Base-by-base conservation (phyloP, 1,140 invertebrate species). In the Acromyrmex heyeri region DNA sequence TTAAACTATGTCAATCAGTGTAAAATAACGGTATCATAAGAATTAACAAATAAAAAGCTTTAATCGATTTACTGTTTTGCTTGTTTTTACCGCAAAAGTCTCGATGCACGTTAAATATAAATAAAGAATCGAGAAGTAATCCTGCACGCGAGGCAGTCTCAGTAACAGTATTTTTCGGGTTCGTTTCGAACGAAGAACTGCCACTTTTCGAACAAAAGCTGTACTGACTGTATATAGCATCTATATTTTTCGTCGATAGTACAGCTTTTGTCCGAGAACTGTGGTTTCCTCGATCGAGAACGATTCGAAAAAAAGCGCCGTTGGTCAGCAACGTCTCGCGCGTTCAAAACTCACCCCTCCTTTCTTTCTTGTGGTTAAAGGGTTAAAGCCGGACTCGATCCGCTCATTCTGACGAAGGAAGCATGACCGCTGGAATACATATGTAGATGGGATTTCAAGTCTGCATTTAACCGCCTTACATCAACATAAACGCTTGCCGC, bases 381-480 rank as follows among this genome's bases (percentile, higher is more conserved):
- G 64, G 73, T 77, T 59, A 77, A 18, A 61, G 57, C 38, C 38
- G 50, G 27, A 34, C 34, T 38, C 8, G 69, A 27, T 27, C 6
- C 10, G 21, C 24, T 16, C 76, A 48, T 3, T 8, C 61, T 8
- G 53, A 18, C 24, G 55, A 75, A 55, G 72, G 55, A 83, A 59
- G 53, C 67, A 38, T 59, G 67, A 82, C 67, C 67, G 24, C 67
- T 59, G 55, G 38, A 50, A 83, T 83, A 30, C 65, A 69, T 72
- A 83, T 83, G 79, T 61, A 78, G 16, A 85, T 85, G 21, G 50
- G 75, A 85, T 85, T 78, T 78, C 73, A 30, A 65, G 75, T 21
- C 34, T 69, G 55, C 79, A 61, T 75, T 83, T 83, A 83, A 83
- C 69, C 67, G 55, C 67, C n/a, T 69, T 78, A 85, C 12, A 48